Evolutionary conservation across 1,140 invertebrate genomes (phyloP), one percentile per base, ranked within the genome.

Genomic region (Ostrea edulis): DNA sequence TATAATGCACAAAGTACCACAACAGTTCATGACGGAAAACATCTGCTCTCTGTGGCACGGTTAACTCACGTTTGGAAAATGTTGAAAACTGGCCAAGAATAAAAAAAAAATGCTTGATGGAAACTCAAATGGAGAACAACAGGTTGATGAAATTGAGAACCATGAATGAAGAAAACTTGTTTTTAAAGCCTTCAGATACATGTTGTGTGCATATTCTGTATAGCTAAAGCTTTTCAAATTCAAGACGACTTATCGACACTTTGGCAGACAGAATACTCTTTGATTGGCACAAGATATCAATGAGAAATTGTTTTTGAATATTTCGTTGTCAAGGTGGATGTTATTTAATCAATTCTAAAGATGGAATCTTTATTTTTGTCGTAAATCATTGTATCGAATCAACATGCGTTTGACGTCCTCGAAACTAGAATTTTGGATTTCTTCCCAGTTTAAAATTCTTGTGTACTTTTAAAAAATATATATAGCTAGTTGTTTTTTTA

Each of bases 91-190:
- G 20, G 68, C 68, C 68, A 77, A 77, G 68, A 77, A 9, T 77
- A 77, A 8, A 29, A 77, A 25, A 77, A 77, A 77, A 71, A 77
- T n/a, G 11, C 11, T 77, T 77, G 68, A 77, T 77, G 68, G 29
- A 35, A 77, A 77, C 35, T 44, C 35, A 44, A 44, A 44, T 2
- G 35, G 35, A 14, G 68, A 77, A 77, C 68, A 77, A 77, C 14
- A 62, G 12, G 14, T 77, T 25, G 25, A 29, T 77, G 68, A 71
- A 29, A 77, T 9, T 14, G 29, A 77, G 29, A 77, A 77, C 22
- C 22, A 29, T 77, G 25, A 77, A 77, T 29, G 68, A 77, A 29
- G 12, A 35, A 77, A 25, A 77, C 29, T 35, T 77, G 35, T 44
- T 44, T 44, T 44, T 44, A 44, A 44, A 44, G 1, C 25, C 68